Evolutionary conservation across 2,888 invertebrate genomes (phyloP), one percentile per base, ranked within the genome.

Genomic region (Lasioglossum lativentre): DNA sequence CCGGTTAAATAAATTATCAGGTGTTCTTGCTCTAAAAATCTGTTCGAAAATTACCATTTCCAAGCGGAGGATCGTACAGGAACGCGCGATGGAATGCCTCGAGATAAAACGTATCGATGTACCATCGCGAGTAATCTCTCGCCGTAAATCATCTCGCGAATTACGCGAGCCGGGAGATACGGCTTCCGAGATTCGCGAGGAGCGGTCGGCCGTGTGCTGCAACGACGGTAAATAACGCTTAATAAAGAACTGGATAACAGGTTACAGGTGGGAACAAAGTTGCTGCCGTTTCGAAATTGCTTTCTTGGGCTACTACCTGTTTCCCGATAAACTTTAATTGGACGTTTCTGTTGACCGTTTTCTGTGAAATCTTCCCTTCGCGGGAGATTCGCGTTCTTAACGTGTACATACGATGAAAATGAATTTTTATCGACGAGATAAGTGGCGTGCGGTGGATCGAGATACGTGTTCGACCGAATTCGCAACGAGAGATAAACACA

Each of bases 301-400:
- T 56, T 59, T 47, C 71, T n/a, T 27, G 82, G 6, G 42, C 38
- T n/a, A 45, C 82, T 27, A n/a, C n/a, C n/a, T 66, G 83, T 76
- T 38, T 68, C 42, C 40, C 19, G 83, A 82, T 83, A 83, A 83
- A 83, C 56, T 66, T 76, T 82, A 82, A 82, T 81, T 75, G 82
- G 72, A 19, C 63, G 42, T 23, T 81, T 72, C 75, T 72, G 75
- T 72, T 59, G n/a, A 19, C 4, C 47, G 38, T 47, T n/a, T 56
- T 56, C 75, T 38, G 59, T 34, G 76, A 76, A 45, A 12, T 45
- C 63, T n/a, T 16, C n/a, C 16, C 16, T n/a, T 34, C 34, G 34
- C 4, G n/a, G 3, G 66, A 38, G 45, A 47, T 30, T 34, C 19
- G 30, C 42, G 27, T 38, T 23, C 19, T 59, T 38, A 40, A 27